Conservation (phyloP, 2,888 invertebrate species). For the Cylloceria caligata region DNA sequence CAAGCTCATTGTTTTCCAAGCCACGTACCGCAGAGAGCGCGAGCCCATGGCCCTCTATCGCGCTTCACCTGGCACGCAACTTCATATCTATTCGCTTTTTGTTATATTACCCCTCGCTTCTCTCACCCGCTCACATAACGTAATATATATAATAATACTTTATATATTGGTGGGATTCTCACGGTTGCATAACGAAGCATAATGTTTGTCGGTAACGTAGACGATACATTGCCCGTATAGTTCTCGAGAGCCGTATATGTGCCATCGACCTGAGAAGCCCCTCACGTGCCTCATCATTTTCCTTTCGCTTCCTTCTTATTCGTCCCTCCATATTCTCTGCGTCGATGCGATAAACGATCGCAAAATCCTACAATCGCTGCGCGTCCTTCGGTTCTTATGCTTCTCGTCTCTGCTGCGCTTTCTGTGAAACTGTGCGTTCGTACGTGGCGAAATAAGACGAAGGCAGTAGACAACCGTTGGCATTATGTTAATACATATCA, state of each 20-base stretch:
- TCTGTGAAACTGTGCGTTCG: not conserved
- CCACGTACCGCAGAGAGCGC: slow-evolving; percentile 65
- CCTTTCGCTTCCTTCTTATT: slow-evolving; percentile 38
- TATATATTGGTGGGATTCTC: slow-evolving; percentile 28
- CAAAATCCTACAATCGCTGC: slow-evolving; percentile 59
- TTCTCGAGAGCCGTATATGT: slow-evolving; percentile 23
- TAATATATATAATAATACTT: slow-evolving; percentile 44
- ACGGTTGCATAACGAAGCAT: slow-evolving; percentile 33
- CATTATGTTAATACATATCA: slow-evolving; percentile 47
- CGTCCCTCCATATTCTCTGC: slow-evolving; percentile 14
- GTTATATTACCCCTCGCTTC: slow-evolving; percentile 26
- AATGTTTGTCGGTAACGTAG: slow-evolving; percentile 28
- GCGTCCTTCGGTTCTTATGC: slow-evolving; percentile 38
- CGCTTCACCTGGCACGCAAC: slow-evolving; percentile 70
- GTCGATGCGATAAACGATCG: slow-evolving; percentile 42
- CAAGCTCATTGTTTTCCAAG: slow-evolving; percentile 67
- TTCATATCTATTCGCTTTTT: slow-evolving; percentile 70
- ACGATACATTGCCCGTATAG: slow-evolving; percentile 21
- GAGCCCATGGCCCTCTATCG: slow-evolving; percentile 55
- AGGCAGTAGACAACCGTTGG: slow-evolving; percentile 37
- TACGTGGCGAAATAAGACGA: not conserved
- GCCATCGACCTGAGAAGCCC: slow-evolving; percentile 44
- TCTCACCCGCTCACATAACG: slow-evolving; percentile 21
- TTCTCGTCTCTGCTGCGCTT: slow-evolving; percentile 18
- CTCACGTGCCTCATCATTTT: slow-evolving; percentile 39